Base-by-base conservation (phyloP, 2,888 invertebrate genomes). In the Rhorus exstirpatorius region DNA sequence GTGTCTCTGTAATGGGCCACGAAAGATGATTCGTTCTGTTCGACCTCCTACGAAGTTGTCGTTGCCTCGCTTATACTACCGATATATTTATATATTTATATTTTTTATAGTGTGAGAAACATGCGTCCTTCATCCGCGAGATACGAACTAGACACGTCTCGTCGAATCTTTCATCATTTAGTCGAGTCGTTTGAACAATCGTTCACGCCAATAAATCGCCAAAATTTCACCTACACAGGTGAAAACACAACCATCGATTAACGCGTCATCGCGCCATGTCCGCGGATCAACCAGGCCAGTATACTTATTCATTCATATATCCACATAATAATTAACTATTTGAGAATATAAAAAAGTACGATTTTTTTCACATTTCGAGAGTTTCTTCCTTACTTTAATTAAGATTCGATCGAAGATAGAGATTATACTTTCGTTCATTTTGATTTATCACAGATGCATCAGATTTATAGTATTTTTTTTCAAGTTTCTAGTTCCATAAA, bases 11-110 rank as follows among this genome's bases (percentile, higher is more conserved):
- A 86, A 89, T 86, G 85, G 86, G 55, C 84, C 84, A 87, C 83
- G 86, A 87, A 89, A 90, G 89, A 89, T 88, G 87, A 89, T 90
- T 81, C 81, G 81, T 81, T 74, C 81, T 58, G 70, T 81, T 70
- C 78, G 81, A 78, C 81, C 81, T 81, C 81, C 81, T 74, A 81
- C 74, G 81, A 53, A 74, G 81, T 81, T 81, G 78, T 81, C 81
- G 60, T 78, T 74, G 24, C 17, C 55, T 51, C 46, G 19, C 53
- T 19, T 4, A 17, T 49, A 49, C 31, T n/a, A 24, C 26, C 58
- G 0, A 26, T 41, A 44, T 53, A 38, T 68, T 17, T 44, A 8
- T 35, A 72, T 26, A 26, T 63, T 31, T 38, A 41, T 35, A 14
- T 0, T 35, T 38, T 31, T 1, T 24, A 10, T 35, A 72, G 49